A percentile compares a stretch with the other conserved stretches of the same genome.
phyloP scores from a whole-genome alignment of 1,140 invertebrate species.

The Drosophila asahinai region DNA sequence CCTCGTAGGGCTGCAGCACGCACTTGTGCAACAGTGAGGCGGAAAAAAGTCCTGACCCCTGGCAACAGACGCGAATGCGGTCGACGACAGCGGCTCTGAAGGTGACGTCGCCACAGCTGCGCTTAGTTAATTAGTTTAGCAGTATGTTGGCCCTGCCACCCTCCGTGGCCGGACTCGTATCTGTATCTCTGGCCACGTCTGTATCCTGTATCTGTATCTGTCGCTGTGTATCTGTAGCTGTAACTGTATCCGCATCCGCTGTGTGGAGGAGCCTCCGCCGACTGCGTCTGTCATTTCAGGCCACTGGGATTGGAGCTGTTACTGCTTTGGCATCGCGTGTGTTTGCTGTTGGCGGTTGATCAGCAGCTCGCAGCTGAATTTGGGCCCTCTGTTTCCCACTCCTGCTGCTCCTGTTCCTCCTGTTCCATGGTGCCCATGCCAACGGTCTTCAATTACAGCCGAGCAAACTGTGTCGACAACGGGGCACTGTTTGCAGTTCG shows the following conservation, averaged over 20 bases:
- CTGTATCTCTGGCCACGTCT: slow-evolving; percentile 4
- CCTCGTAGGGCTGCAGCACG: slow-evolving; percentile 61
- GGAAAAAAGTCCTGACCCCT: slow-evolving; percentile 64
- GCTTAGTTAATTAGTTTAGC: slow-evolving; percentile 83
- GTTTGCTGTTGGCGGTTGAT: slow-evolving; percentile 71
- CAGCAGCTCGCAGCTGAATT: slow-evolving; percentile 41
- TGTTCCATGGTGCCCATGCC: slow-evolving; percentile 18
- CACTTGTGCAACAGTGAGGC: slow-evolving; percentile 62
- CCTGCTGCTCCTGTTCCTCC: background rate
- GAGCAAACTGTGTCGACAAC: slow-evolving; percentile 42
- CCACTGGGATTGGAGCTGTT: slow-evolving; percentile 36
- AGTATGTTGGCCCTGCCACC: slow-evolving; percentile 46
- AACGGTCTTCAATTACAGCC: slow-evolving; percentile 68
- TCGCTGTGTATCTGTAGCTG: slow-evolving; percentile 7
- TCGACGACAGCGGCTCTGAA: slow-evolving; percentile 45
- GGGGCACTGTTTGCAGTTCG: slow-evolving; percentile 31
- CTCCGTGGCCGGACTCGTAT: slow-evolving; percentile 20
- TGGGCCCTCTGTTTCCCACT: background rate
- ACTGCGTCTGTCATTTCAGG: slow-evolving; percentile 57
- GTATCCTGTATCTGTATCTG: slow-evolving; percentile 22
- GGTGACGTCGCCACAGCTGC: slow-evolving; percentile 59
- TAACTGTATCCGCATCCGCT: slow-evolving; percentile 20
- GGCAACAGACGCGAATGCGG: slow-evolving; percentile 52
- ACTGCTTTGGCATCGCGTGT: slow-evolving; percentile 46
- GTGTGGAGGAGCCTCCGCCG: slow-evolving; percentile 6